A percentile compares a stretch with the other conserved stretches of the same genome.
phyloP scores from a whole-genome alignment of 2,888 invertebrate genomes.

The Nymphalis polychloros region DNA sequence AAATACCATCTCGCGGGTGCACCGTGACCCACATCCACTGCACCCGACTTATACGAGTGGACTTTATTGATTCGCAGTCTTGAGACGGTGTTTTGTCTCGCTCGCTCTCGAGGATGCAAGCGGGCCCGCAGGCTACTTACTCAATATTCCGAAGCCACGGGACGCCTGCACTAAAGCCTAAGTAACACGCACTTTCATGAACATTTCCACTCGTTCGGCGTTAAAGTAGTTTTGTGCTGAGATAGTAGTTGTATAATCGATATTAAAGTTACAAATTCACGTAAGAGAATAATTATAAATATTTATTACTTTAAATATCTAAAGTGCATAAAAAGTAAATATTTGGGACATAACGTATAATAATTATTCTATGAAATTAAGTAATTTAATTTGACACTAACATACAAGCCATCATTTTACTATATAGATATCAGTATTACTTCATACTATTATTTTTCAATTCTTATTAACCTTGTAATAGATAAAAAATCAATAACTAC shows the following conservation, averaged over 20 bases:
- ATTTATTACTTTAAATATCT: no score
- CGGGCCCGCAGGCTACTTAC: constrained; percentile 68
- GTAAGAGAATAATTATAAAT: no score
- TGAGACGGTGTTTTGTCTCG: constrained; percentile 72
- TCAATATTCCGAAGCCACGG: constrained; percentile 73
- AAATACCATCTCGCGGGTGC: constrained; percentile 74
- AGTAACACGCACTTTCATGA: constrained; percentile 62
- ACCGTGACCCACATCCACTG: constrained; percentile 79
- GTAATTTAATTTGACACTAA: no score
- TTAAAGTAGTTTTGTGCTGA: neutral
- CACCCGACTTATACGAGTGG: constrained; percentile 79
- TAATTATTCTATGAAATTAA: neutral
- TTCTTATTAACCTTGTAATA: neutral
- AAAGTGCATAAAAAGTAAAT: no score
- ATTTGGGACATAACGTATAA: no score
- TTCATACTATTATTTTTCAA: neutral
- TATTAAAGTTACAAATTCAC: neutral
- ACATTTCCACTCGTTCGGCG: constrained; percentile 48
- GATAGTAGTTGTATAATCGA: neutral
- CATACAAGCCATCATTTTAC: no score
- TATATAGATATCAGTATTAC: neutral
- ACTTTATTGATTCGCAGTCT: constrained; percentile 83
- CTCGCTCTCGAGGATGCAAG: constrained; percentile 52
- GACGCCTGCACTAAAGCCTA: constrained; percentile 68
- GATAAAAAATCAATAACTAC: constrained; percentile 6